phyloP scores from a whole-genome alignment of 2,888 invertebrate genomes.

The Nudaria mundana region DNA sequence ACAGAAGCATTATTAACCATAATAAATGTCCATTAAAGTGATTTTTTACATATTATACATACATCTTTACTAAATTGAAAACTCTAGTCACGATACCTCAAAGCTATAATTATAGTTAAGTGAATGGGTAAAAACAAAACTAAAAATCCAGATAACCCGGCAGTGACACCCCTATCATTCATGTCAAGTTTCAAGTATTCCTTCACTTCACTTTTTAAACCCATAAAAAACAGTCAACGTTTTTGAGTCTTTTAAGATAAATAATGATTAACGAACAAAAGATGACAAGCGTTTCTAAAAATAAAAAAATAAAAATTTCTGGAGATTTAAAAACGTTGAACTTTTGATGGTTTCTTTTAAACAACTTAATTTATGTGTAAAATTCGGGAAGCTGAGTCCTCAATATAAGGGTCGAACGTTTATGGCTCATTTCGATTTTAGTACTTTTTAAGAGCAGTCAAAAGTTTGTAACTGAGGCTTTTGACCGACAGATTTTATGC shows the following conservation, averaged over 20 bases:
- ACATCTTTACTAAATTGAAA: slow-evolving; percentile 6
- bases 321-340: slow-evolving; percentile 21
- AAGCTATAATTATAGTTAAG: slow-evolving; percentile 4
- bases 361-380: slow-evolving; percentile 30
- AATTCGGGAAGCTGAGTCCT: slow-evolving; percentile 23
- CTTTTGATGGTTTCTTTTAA: slow-evolving; percentile 20
- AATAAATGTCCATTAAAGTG: no score
- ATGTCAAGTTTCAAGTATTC: slow-evolving; percentile 53
- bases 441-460: slow-evolving; percentile 65
- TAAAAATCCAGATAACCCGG: slow-evolving; percentile 26
- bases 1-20: neutral
- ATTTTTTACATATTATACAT: no score
- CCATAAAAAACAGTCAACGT: slow-evolving; percentile 63
- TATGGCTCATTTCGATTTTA: slow-evolving; percentile 71
- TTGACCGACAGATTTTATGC: slow-evolving; percentile 67
- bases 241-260: slow-evolving; percentile 32
- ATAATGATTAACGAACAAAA: slow-evolving; percentile 23
- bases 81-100: slow-evolving; percentile 1
- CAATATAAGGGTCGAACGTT: slow-evolving; percentile 60
- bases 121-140: slow-evolving; percentile 15
- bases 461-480: slow-evolving; percentile 61
- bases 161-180: slow-evolving; percentile 26
- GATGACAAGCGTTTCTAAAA: slow-evolving; percentile 18
- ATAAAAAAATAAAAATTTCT: slow-evolving; percentile 27
- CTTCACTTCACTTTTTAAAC: slow-evolving; percentile 37